Conservation (phyloP, 1,140 invertebrate genomes). For the Parapsyche elsis region DNA sequence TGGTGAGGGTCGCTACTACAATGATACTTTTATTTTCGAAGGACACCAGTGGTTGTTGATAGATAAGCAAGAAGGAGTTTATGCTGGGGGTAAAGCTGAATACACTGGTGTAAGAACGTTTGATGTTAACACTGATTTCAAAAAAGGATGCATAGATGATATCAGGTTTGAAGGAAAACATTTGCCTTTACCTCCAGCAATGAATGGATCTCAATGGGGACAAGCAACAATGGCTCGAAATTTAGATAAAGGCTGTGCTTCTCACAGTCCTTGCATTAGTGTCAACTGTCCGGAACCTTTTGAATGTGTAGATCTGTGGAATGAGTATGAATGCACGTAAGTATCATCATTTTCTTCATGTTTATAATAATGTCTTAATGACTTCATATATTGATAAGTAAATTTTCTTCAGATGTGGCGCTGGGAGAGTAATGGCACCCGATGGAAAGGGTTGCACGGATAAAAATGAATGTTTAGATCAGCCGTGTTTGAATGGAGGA, state of each 20-base stretch:
- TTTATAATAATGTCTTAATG: neutral
- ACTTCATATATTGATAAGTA: neutral
- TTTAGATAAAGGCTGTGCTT: constrained; percentile 69
- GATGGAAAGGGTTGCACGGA: constrained; percentile 72
- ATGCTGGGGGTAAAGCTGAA: constrained; percentile 75
- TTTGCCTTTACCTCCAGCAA: constrained; percentile 72
- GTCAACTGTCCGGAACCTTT: constrained; percentile 71
- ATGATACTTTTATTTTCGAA: constrained; percentile 72
- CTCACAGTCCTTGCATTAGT: constrained; percentile 72
- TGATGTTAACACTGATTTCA: constrained; percentile 74
- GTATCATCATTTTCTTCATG: constrained; percentile 56
- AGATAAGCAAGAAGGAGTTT: constrained; percentile 75
- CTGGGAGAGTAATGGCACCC: constrained; percentile 69
- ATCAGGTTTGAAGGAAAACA: constrained; percentile 72
- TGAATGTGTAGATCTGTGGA: constrained; percentile 77
- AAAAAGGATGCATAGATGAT: constrained; percentile 66
- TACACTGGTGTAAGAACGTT: constrained; percentile 72
- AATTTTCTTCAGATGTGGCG: constrained; percentile 66
- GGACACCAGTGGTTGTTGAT: constrained; percentile 73
- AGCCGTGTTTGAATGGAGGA: constrained; percentile 73
- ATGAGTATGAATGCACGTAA: constrained; percentile 76
- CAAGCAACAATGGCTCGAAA: constrained; percentile 69
- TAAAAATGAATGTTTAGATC: constrained; percentile 71
- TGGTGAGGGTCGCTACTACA: constrained; percentile 77
- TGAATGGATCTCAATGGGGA: constrained; percentile 74